Percentiles rank a stretch among this genome's conserved stretches.
Evolutionary conservation across 2,888 invertebrate species (phyloP).

Genomic region (Synergus itoensis): DNA sequence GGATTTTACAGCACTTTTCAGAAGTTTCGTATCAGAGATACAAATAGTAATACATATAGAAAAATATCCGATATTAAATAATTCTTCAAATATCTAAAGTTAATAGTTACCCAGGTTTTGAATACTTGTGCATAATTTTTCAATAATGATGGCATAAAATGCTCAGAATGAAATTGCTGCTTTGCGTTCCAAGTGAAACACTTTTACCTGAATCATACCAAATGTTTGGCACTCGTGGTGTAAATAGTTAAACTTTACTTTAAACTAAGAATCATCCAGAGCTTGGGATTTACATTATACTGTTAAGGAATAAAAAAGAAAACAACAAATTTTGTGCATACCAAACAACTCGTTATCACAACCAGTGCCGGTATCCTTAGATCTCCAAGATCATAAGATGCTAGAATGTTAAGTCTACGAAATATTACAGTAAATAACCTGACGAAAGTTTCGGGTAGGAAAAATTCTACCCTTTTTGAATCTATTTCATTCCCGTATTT

Average conservation of each 20-base stretch:
- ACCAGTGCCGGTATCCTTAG: constrained; percentile 29
- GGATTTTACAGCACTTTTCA: constrained; percentile 27
- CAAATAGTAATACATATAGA: not conserved
- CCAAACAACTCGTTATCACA: constrained; percentile 26
- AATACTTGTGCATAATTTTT: constrained; percentile 20
- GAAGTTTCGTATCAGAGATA: not conserved
- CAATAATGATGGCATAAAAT: constrained; percentile 18
- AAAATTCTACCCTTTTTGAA: too few relatives aligned
- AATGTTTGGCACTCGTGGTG: constrained; percentile 34
- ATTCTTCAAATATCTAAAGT: not conserved
- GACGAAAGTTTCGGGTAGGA: too few relatives aligned
- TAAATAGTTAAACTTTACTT: not conserved
- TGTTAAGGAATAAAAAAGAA: constrained; percentile 29
- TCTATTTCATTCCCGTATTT: too few relatives aligned
- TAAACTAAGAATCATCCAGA: constrained; percentile 21
- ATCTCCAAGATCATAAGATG: constrained; percentile 21
- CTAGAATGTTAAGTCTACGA: constrained; percentile 26
- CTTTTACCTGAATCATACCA: constrained; percentile 36
- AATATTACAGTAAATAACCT: not conserved
- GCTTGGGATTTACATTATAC: constrained; percentile 33
- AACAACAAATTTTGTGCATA: constrained; percentile 16
- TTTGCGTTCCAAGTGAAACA: constrained; percentile 30
- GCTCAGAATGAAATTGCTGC: constrained; percentile 15
- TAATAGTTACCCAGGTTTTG: not conserved
- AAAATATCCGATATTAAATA: not conserved